phyloP scores from a whole-genome alignment of 2,888 invertebrate species.

The Hoplodrina ambigua region DNA sequence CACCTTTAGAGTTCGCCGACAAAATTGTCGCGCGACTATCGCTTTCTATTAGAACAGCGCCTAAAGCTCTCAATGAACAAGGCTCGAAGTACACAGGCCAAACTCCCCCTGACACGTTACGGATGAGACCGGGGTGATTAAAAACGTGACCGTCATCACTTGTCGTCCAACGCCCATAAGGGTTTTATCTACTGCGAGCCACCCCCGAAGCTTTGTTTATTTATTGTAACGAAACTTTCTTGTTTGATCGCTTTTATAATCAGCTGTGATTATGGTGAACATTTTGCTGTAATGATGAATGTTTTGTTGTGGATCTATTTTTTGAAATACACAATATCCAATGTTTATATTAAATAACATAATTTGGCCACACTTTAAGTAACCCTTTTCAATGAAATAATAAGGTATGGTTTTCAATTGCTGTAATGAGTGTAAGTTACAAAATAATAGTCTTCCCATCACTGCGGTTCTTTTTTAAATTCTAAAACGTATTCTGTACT shows the following conservation, averaged over 20 bases:
- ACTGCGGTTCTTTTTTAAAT: too few species aligned
- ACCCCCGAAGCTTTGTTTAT: slow-evolving; percentile 84
- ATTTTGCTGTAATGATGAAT: slow-evolving; percentile 54
- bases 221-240: slow-evolving; percentile 77
- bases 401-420: too few species aligned
- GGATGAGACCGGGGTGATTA: slow-evolving; percentile 87
- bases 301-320: not conserved
- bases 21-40: not conserved
- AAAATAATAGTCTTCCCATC: too few species aligned
- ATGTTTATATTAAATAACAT: too few species aligned
- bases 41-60: not conserved
- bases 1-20: not conserved
- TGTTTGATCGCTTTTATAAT: slow-evolving; percentile 63
- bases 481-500: too few species aligned
- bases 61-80: slow-evolving; percentile 55
- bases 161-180: slow-evolving; percentile 82
- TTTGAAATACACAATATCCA: not conserved
- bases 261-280: slow-evolving; percentile 52
- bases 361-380: too few species aligned
- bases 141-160: slow-evolving; percentile 90
- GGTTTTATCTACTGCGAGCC: slow-evolving; percentile 87
- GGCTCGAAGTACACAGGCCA: slow-evolving; percentile 71
- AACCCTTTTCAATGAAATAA: too few species aligned
- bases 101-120: slow-evolving; percentile 82
- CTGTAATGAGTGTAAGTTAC: too few species aligned